Evolutionary conservation across 2,113 vertebrate species (phyloP), one percentile per base, ranked within the genome.

Genomic region (Centrocercus urophasianus): DNA sequence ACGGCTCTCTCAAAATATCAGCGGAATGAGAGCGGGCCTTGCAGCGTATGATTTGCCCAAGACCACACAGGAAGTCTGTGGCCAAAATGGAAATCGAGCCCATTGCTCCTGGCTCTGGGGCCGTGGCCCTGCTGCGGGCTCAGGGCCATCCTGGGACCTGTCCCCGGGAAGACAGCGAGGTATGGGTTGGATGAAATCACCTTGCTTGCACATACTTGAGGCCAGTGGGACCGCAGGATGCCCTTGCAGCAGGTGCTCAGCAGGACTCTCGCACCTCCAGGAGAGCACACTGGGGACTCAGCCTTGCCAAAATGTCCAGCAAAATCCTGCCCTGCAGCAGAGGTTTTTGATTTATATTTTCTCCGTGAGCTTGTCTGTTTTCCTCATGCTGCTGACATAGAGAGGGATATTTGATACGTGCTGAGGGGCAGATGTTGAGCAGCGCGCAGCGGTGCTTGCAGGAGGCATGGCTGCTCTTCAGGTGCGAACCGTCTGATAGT

Each of bases 351-450:
- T 97, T 98, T 97, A 86, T 92, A 84, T 93, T 91, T 96, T 95
- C 95, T 94, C 91, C n/a, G 0, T 90, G 83, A 94, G 91, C 88
- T 79, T 93, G 94, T 92, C 96, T 96, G 96, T 93, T 97, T 95
- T 96, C 81, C 82, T 97, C 96, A 93, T 92, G 94, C 79, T 95
- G 93, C 91, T 96, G 96, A 97, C 97, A 97, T 93, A 93, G 66
- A 93, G 91, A 86, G 70, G 86, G 96, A 94, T 97, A 97, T 96
- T 92, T 88, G 96, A 97, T 96, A 85, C 1, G 22, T 90, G 93
- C 93, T 56, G 86, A 96, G 95, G 92, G 96, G 96, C 96, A 96
- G 95, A 97, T 96, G 94, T 95, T 93, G 95, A 97, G 93, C 92
- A 32, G 64, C 0, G 4, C 1, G 0, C 93, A 96, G 89, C 93